These are phyloP conservation scores for Mantis religiosa DNA, from an alignment of 2,888 invertebrate species.

Conservation along the genomic window DNA sequence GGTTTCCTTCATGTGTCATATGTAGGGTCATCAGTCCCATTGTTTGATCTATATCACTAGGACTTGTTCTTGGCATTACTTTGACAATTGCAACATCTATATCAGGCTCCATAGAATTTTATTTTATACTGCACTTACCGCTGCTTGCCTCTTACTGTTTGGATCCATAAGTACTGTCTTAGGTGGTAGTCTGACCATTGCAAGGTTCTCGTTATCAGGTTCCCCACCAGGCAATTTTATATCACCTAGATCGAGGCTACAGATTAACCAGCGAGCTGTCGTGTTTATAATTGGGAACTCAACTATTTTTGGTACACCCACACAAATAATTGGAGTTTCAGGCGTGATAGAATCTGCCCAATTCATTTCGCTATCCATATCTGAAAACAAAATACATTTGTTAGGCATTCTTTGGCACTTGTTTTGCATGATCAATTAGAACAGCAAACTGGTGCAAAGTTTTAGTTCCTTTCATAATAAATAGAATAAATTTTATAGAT, in stretches of 20 bases:
- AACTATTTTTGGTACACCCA: neutral
- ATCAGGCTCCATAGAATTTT: neutral
- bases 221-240: neutral
- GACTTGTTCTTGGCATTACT: no score
- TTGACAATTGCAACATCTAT: no score
- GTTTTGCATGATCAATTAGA: no score
- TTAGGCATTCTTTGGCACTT: no score
- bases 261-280: neutral
- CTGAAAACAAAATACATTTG: no score
- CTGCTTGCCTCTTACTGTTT: neutral
- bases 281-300: neutral
- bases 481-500: no score
- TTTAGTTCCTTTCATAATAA: no score
- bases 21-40: no score
- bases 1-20: no score
- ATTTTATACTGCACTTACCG: neutral
- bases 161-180: slow-evolving; percentile 4
- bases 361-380: no score
- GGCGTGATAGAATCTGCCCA: neutral
- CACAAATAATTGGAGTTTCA: neutral
- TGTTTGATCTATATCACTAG: no score
- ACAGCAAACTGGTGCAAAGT: no score
- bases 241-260: neutral
- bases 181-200: neutral
- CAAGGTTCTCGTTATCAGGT: neutral